These are phyloP conservation scores for Amblyopsis hoosieri DNA, from an alignment of 2,797 vertebrate genomes.

Conservation along the genomic window DNA sequence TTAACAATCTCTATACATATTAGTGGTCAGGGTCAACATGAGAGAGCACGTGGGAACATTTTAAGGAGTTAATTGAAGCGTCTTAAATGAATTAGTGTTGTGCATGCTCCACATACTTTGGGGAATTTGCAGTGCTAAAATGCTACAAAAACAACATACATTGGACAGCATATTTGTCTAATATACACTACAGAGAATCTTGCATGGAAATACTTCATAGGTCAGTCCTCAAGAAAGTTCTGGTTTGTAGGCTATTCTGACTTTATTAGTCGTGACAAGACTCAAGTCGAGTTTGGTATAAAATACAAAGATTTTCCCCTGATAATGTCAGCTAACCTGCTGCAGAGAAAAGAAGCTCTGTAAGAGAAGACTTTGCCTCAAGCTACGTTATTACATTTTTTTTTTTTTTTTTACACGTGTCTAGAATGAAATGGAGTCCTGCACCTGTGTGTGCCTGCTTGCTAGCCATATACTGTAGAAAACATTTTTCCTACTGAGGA, in stretches of 20 bases:
- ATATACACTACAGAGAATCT: too few relatives aligned
- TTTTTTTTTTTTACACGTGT: not conserved
- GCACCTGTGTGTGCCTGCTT: not conserved
- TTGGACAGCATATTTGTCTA: too few relatives aligned
- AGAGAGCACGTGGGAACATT: not conserved
- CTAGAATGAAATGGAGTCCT: slow-evolving; percentile 4
- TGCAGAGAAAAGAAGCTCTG: not conserved
- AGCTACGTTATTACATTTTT: not conserved
- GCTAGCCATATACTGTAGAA: not conserved
- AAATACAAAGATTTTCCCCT: not conserved
- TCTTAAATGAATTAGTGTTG: too few relatives aligned
- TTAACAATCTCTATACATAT: not conserved
- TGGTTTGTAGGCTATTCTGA: not conserved
- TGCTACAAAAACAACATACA: too few relatives aligned
- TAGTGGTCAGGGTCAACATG: not conserved
- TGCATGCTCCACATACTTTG: too few relatives aligned
- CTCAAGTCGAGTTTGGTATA: not conserved
- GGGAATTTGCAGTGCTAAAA: too few relatives aligned
- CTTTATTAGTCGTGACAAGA: not conserved
- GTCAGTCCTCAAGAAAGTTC: not conserved
- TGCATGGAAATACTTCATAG: too few relatives aligned
- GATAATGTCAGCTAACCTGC: not conserved
- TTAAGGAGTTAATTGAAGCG: too few relatives aligned
- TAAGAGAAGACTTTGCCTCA: not conserved
- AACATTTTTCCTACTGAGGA: not conserved